These are phyloP conservation scores for Sebastes oblongus DNA, from an alignment of 2,797 vertebrate species.

Conservation along the genomic window DNA sequence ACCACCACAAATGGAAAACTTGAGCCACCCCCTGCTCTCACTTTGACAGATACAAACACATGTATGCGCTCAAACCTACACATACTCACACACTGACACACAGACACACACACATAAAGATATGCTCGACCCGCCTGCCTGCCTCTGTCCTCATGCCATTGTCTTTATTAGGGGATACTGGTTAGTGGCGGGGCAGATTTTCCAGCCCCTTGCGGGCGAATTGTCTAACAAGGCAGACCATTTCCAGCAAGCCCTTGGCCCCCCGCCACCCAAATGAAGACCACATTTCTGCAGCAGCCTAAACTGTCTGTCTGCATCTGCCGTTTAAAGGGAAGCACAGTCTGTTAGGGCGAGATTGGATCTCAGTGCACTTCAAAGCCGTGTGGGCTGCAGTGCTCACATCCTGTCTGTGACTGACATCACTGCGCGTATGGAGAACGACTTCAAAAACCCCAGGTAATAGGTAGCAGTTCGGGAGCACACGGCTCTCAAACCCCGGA, in stretches of 20 bases:
- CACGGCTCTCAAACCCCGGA: slow-evolving; percentile 41
- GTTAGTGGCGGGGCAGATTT: slow-evolving; percentile 77
- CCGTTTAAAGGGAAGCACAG: slow-evolving; percentile 65
- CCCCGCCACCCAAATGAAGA: slow-evolving; percentile 80
- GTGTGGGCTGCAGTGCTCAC: slow-evolving; percentile 72
- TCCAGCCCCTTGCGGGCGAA: slow-evolving; percentile 76
- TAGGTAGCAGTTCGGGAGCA: slow-evolving; percentile 22
- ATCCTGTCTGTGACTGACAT: slow-evolving; percentile 79
- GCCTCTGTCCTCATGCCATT: slow-evolving; percentile 76
- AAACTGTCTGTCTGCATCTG: slow-evolving; percentile 73
- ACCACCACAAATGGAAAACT: slow-evolving; percentile 66
- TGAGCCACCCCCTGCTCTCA: slow-evolving; percentile 69
- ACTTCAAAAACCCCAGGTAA: slow-evolving; percentile 55
- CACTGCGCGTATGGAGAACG: slow-evolving; percentile 57
- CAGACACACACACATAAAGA: slow-evolving; percentile 29
- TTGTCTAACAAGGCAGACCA: slow-evolving; percentile 77
- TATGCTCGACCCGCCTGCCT: slow-evolving; percentile 65
- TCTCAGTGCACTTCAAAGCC: slow-evolving; percentile 78
- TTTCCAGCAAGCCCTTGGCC: slow-evolving; percentile 83
- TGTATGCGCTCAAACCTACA: slow-evolving; percentile 41
- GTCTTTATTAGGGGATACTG: slow-evolving; percentile 81
- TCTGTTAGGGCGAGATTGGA: slow-evolving; percentile 69
- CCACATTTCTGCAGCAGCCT: slow-evolving; percentile 78
- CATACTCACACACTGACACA: slow-evolving; percentile 38
- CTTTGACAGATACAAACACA: slow-evolving; percentile 66